Evolutionary conservation across 2,797 vertebrate species (phyloP).

Genomic region (Rhabdophis nuchalis): DNA sequence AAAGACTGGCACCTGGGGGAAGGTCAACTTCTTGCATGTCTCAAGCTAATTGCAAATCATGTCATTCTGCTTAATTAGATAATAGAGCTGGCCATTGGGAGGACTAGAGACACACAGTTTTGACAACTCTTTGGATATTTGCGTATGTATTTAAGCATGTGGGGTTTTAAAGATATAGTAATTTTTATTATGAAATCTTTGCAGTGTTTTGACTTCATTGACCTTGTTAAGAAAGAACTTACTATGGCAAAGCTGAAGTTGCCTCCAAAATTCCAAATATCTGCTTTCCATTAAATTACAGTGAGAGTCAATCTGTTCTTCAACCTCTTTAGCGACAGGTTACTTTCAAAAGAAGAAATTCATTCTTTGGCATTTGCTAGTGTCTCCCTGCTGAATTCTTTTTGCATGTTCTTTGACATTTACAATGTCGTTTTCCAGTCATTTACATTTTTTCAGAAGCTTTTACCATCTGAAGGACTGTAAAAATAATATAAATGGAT

Average conservation of each 20-base stretch:
- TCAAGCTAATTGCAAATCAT: background rate
- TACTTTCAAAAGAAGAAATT: constrained; percentile 18
- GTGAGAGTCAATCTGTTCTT: constrained; percentile 9
- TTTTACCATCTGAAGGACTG: constrained; percentile 10
- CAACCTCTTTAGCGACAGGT: constrained; percentile 10
- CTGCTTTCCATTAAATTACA: constrained; percentile 10
- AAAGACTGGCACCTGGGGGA: background rate
- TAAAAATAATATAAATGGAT: constrained; percentile 40
- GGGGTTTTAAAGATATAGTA: background rate
- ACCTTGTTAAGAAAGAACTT: background rate
- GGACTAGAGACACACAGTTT: background rate
- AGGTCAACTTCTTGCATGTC: background rate
- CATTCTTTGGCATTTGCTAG: constrained; percentile 37
- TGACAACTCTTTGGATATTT: background rate
- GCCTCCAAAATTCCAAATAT: constrained; percentile 11
- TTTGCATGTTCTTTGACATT: constrained; percentile 48
- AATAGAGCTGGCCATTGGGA: background rate
- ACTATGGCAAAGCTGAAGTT: constrained; percentile 5
- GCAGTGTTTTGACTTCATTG: background rate
- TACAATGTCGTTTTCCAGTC: constrained; percentile 22
- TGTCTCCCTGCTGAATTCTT: constrained; percentile 33
- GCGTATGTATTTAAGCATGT: background rate
- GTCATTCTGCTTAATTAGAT: background rate
- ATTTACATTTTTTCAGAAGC: background rate
- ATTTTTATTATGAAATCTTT: background rate